These are phyloP conservation scores for Nansenia antarctica DNA, from an alignment of 2,113 vertebrate species.

Conservation along the genomic window DNA sequence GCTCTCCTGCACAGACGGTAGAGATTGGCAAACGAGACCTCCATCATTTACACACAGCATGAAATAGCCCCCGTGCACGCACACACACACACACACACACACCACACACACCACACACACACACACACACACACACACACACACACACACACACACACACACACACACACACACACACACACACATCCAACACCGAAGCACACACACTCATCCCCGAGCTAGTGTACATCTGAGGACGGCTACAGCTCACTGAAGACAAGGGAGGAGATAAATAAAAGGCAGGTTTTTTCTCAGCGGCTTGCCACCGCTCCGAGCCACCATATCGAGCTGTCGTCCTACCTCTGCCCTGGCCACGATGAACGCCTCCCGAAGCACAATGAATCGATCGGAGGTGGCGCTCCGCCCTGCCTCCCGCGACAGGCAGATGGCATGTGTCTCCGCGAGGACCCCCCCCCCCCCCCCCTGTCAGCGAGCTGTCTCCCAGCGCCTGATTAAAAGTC, in stretches of 20 bases:
- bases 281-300: too few relatives aligned
- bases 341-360: background rate
- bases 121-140: too few relatives aligned
- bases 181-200: too few relatives aligned
- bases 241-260: too few relatives aligned
- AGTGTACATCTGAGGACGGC: too few relatives aligned
- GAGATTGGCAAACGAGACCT: background rate
- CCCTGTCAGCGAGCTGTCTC: constrained; percentile 8
- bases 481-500: constrained; percentile 26
- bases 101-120: too few relatives aligned
- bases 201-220: too few relatives aligned
- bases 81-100: background rate
- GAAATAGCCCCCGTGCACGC: background rate
- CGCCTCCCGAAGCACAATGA: background rate
- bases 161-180: too few relatives aligned
- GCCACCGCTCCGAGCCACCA: too few relatives aligned
- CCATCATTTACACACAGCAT: background rate
- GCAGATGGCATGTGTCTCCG: constrained; percentile 20
- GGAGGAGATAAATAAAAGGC: too few relatives aligned
- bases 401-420: constrained; percentile 14
- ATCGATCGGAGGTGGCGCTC: background rate
- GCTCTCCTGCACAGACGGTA: background rate
- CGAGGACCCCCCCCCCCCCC: background rate
- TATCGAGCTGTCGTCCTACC: too few relatives aligned
- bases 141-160: too few relatives aligned